Base-by-base conservation (phyloP, 2,888 invertebrate species). In the Andrena dorsata region DNA sequence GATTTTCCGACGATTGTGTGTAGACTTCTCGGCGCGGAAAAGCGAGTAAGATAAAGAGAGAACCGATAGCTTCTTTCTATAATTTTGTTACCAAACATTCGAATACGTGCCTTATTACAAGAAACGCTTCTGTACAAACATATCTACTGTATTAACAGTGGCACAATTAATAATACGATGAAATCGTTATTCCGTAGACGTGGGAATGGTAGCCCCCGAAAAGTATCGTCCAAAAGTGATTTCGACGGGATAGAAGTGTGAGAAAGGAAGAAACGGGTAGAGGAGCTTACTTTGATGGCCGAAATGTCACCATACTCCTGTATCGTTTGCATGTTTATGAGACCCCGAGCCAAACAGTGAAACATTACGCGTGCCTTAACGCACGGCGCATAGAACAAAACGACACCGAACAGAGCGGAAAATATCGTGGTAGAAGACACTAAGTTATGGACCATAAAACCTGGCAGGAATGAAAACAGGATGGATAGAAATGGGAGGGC, bases 391-490 rank as follows among this genome's bases (percentile, higher is more conserved):
- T 26, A 6, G 41, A 58, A 63, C 35, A 51, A 41, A 82, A 69
- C 10, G n/a, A 30, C 23, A 49, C 10, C 16, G 35, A 69, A 58
- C 71, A 13, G 53, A 63, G 58, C 28, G 51, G 13, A 7, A 60
- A 51, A n/a, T 71, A 72, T 64, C 61, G 16, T 20, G 68, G 10
- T n/a, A 8, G 74, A 76, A 85, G 53, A 66, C 75, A 65, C 71
- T 77, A 84, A 86, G 73, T 88, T 88, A 87, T 75, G 73, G 78
- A 69, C 58, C 77, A 66, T 75, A 64, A 83, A 74, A 70, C 76
- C 72, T 8, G 32, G 53, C 51, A 74, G 56, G 65, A 61, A 78
- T 70, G 61, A 65, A 70, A 83, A 66, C 76, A 71, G 73, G 68
- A 78, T 56, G 77, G 75, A 80, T 63, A 35, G 35, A 41, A 69